Percentiles rank a stretch among this genome's conserved stretches.
phyloP scores from a whole-genome alignment of 2,113 vertebrate genomes.

The Ornithorhynchus anatinus region DNA sequence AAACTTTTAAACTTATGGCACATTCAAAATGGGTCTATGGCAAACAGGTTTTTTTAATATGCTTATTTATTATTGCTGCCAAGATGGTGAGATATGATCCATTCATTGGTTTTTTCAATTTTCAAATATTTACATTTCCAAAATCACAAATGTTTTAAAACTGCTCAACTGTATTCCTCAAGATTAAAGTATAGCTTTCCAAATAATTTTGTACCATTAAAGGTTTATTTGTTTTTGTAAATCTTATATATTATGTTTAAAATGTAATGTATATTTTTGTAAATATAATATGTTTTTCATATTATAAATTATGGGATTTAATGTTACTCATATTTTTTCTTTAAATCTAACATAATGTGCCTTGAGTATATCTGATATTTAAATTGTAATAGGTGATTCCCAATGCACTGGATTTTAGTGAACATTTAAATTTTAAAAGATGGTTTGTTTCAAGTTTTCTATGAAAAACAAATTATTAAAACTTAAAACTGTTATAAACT shows the following conservation, averaged over 20 bases:
- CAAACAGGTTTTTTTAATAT: too few relatives aligned
- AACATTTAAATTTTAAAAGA: neutral
- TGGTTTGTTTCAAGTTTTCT: neutral
- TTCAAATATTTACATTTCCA: too few relatives aligned
- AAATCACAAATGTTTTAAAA: too few relatives aligned
- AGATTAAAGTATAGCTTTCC: neutral
- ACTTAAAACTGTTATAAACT: neutral
- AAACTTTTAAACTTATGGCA: neutral
- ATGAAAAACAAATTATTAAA: slow-evolving; percentile 10
- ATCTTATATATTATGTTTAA: neutral
- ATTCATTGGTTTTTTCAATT: neutral
- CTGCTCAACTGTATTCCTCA: neutral
- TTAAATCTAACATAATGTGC: slow-evolving; percentile 19
- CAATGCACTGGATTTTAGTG: neutral
- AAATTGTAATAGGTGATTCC: slow-evolving; percentile 1
- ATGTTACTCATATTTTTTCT: neutral
- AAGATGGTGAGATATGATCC: neutral
- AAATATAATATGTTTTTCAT: neutral
- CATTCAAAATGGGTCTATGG: too few relatives aligned
- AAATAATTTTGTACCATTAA: neutral
- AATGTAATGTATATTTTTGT: neutral
- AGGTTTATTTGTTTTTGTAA: neutral
- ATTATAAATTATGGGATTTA: slow-evolving; percentile 12
- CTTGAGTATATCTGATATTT: neutral
- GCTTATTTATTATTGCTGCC: too few relatives aligned